Conservation (phyloP, 2,797 vertebrate species). For the Chaenodraco wilsoni region DNA sequence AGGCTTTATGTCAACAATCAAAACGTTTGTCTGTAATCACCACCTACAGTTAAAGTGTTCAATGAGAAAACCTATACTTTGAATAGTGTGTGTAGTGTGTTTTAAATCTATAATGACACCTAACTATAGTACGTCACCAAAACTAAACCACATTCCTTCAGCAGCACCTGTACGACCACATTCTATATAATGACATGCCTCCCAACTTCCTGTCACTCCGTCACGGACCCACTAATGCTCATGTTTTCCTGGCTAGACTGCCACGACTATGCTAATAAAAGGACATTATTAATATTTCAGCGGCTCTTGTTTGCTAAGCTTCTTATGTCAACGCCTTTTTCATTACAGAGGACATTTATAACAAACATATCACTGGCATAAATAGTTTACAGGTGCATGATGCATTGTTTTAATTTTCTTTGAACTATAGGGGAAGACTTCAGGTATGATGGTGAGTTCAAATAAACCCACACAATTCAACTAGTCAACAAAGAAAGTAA, state of each 20-base stretch:
- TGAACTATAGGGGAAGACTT: too few species aligned
- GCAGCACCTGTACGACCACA: background rate
- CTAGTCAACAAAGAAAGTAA: too few species aligned
- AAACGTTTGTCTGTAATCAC: background rate
- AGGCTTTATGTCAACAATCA: background rate
- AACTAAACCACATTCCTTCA: conserved; percentile 1
- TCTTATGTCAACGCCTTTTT: background rate
- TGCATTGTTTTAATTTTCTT: background rate
- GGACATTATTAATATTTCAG: background rate
- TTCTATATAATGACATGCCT: background rate
- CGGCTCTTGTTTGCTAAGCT: too few species aligned
- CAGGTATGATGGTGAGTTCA: too few species aligned
- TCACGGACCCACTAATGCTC: background rate
- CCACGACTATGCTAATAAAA: background rate
- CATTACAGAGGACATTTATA: background rate
- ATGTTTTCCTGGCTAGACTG: background rate
- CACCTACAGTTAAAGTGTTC: background rate
- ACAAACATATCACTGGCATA: background rate
- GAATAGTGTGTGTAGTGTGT: background rate
- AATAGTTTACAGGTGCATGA: background rate
- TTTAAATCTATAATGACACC: background rate
- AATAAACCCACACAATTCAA: too few species aligned
- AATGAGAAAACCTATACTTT: background rate
- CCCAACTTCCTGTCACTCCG: background rate
- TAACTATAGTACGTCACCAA: background rate